phyloP scores from a whole-genome alignment of 2,888 invertebrate species.

The Drosophila anomalata region DNA sequence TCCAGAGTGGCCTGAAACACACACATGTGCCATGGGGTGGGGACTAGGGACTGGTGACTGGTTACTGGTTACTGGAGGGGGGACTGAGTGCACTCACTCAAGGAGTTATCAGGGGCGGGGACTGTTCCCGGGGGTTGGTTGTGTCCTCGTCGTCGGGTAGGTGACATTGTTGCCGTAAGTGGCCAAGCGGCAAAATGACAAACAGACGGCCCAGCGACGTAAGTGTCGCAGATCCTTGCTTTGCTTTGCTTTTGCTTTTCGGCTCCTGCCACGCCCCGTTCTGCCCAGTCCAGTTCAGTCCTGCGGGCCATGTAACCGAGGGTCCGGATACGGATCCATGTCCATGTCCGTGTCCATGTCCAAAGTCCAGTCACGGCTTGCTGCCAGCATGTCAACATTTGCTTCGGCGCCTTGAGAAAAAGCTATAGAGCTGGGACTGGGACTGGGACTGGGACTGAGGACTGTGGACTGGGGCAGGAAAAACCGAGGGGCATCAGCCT shows the following conservation, averaged over 20 bases:
- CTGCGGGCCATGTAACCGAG: conserved; percentile 26
- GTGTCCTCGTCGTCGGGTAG: conserved; percentile 23
- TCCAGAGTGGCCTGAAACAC: conserved; percentile 65
- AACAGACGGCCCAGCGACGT: conserved; percentile 61
- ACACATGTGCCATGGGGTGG: conserved; percentile 29
- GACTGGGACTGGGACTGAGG: background rate
- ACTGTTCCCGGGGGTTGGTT: conserved; percentile 1
- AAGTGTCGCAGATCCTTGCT: conserved; percentile 15
- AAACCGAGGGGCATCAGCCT: conserved; percentile 43
- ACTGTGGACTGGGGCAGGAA: background rate
- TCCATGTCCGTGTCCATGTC: conserved; percentile 33
- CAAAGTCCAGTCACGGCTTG: conserved; percentile 49
- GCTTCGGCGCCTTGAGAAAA: conserved; percentile 47
- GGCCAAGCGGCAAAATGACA: conserved; percentile 69
- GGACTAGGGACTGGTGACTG: background rate
- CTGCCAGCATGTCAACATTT: conserved; percentile 54
- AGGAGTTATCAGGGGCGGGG: conserved; percentile 18
- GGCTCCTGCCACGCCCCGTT: background rate
- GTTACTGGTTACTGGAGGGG: too few relatives aligned
- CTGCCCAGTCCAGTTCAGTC: background rate
- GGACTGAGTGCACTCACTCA: conserved; percentile 38
- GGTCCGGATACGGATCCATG: conserved; percentile 41
- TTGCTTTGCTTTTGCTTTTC: too few relatives aligned
- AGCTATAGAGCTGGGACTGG: conserved; percentile 3
- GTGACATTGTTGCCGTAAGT: conserved; percentile 64